Conservation (phyloP, 2,113 vertebrate genomes). For the Oryctolagus cuniculus region mOryCun1.1 NC_091443.1:22059001-22059500, state of each 20-base stretch:
- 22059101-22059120: neutral
- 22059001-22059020: slow-evolving; percentile 88
- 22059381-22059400: slow-evolving; percentile 35
- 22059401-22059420: neutral
- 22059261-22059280: slow-evolving; percentile 13
- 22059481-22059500: slow-evolving; percentile 40
- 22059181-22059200: neutral
- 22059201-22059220: neutral
- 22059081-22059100: slow-evolving; percentile 44
- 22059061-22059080: neutral
- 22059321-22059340: neutral
- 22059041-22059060: neutral
- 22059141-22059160: neutral
- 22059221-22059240: slow-evolving; percentile 28
- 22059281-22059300: slow-evolving; percentile 36
- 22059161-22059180: slow-evolving; percentile 23
- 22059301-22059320: neutral
- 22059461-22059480: slow-evolving; percentile 15
- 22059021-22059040: slow-evolving; percentile 89
- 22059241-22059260: neutral
- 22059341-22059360: neutral
- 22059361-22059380: neutral
- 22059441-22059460: slow-evolving; percentile 48
- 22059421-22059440: slow-evolving; percentile 13
- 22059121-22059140: slow-evolving; percentile 25